Percentiles rank a stretch among this genome's conserved stretches.
Conservation (phyloP, 2,797 vertebrate species). For the Pseudomugil tenellus region DNA sequence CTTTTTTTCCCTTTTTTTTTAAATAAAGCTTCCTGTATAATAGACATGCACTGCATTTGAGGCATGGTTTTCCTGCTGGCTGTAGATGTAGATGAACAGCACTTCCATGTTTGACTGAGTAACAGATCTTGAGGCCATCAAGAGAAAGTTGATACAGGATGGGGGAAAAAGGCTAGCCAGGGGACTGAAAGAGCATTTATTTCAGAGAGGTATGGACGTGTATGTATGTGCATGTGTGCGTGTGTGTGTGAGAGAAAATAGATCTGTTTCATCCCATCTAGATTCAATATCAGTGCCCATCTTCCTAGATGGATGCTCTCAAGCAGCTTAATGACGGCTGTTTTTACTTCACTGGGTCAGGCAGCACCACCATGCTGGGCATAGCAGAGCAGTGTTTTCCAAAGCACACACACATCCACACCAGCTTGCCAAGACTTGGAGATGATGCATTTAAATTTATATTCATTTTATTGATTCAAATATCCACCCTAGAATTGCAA, state of each 20-base stretch:
- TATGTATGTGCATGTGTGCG: background rate
- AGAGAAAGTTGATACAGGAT: background rate
- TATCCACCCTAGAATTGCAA: no score
- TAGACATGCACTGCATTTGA: background rate
- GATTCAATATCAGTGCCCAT: constrained; percentile 15
- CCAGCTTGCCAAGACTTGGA: background rate
- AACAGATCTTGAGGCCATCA: constrained; percentile 5
- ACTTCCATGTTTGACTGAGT: constrained; percentile 9
- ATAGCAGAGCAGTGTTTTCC: background rate
- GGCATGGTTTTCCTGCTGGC: background rate
- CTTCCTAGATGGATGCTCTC: constrained; percentile 33
- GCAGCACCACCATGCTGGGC: background rate
- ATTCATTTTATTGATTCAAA: background rate
- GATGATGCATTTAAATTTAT: background rate
- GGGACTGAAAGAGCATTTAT: constrained; percentile 10
- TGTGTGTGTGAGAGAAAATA: background rate
- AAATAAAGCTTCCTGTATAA: background rate
- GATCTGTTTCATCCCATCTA: constrained; percentile 3
- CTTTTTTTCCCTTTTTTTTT: no score
- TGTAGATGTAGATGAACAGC: constrained; percentile 7
- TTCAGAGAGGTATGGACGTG: background rate
- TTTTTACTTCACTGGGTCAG: constrained; percentile 21
- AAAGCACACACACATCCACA: background rate
- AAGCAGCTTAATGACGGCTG: constrained; percentile 27
- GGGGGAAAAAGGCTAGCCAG: background rate